Evolutionary conservation across 2,113 vertebrate genomes (phyloP).

Genomic region (Onychostruthus taczanowskii): DNA sequence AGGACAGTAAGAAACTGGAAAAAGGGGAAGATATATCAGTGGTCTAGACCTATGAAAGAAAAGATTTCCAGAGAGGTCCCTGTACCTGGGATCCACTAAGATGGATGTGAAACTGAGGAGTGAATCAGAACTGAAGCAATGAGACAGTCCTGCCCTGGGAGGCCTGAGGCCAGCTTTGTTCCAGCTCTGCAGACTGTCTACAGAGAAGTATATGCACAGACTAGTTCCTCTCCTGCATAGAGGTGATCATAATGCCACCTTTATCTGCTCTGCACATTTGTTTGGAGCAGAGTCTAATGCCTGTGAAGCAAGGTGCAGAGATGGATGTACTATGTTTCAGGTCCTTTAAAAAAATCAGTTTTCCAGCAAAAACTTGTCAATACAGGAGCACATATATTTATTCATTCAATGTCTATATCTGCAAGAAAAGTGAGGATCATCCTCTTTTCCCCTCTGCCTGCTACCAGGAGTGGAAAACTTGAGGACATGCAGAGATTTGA

Average conservation of each 20-base stretch:
- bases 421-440: background rate
- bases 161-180: background rate
- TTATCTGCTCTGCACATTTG: background rate
- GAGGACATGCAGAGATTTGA: background rate
- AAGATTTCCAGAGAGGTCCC: background rate
- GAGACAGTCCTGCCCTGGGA: background rate
- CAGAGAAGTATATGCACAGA: background rate
- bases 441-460: background rate
- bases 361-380: background rate
- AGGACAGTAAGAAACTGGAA: background rate
- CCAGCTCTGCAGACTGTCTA: background rate
- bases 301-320: background rate
- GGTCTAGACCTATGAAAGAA: background rate
- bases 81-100: background rate
- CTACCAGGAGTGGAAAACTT: background rate
- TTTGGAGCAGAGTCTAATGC: background rate
- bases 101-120: background rate
- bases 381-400: background rate
- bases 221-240: background rate
- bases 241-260: background rate
- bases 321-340: fast-evolving
- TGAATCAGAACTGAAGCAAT: background rate
- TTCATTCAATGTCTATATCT: background rate
- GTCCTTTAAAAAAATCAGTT: background rate
- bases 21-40: background rate